Conservation (phyloP, 1,140 invertebrate genomes). For the Polypedilum vanderplanki region DNA sequence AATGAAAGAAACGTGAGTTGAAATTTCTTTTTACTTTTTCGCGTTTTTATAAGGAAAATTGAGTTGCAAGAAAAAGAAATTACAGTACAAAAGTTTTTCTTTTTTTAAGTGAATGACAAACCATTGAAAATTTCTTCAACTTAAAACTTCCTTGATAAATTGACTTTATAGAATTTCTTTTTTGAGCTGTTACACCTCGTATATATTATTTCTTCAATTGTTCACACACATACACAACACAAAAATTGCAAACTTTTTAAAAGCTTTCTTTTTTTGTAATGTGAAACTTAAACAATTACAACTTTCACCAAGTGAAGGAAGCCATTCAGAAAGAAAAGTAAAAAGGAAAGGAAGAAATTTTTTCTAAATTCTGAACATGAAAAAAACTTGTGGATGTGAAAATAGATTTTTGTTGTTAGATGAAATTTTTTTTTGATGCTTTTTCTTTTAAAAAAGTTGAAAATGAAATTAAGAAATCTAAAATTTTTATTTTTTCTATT, state of each 20-base stretch:
- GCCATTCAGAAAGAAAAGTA: too few species aligned
- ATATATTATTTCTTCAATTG: too few species aligned
- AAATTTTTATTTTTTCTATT: too few species aligned
- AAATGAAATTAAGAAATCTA: too few species aligned
- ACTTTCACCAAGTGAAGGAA: not conserved
- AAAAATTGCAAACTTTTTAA: too few species aligned
- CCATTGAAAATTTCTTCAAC: too few species aligned
- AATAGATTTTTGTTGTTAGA: not conserved
- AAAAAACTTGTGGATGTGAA: not conserved
- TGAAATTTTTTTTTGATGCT: not conserved
- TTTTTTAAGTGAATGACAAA: not conserved
- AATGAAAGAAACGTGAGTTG: not conserved
- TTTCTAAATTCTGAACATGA: too few species aligned
- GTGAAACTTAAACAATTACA: conserved; percentile 1
- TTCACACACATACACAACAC: too few species aligned
- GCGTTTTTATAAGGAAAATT: not conserved
- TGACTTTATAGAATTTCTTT: too few species aligned
- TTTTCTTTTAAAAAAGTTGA: not conserved
- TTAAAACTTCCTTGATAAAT: too few species aligned
- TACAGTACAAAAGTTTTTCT: not conserved
- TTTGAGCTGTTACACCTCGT: too few species aligned
- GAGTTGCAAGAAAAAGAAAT: not conserved
- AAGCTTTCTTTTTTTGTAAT: too few species aligned
- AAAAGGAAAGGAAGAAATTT: not conserved
- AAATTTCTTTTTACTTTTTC: not conserved